A percentile compares a stretch with the other conserved stretches of the same genome.
Conservation (phyloP, 1,140 invertebrate genomes). For the Musca vetustissima region DNA sequence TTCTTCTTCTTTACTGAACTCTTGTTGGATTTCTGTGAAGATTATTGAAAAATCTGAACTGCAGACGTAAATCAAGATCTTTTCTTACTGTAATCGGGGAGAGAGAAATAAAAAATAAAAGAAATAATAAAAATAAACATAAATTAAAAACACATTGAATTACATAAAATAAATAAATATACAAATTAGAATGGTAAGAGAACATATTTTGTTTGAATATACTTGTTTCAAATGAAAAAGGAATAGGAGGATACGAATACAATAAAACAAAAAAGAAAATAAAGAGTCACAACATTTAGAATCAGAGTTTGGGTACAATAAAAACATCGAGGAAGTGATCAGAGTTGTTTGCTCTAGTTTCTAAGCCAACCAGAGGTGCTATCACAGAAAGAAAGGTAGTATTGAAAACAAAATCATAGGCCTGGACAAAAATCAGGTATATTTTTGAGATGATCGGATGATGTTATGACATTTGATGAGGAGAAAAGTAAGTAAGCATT, state of each 20-base stretch:
- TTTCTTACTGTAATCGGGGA: conserved; percentile 79
- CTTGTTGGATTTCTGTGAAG: conserved; percentile 81
- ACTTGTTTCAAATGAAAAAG: background rate
- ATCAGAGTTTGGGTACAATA: no score
- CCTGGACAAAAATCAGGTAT: no score
- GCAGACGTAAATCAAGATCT: conserved; percentile 87
- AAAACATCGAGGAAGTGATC: no score
- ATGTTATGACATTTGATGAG: no score
- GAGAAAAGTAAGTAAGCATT: no score
- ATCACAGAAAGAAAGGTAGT: no score
- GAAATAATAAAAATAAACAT: conserved; percentile 24
- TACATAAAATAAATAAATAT: conserved; percentile 39
- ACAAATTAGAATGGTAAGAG: conserved; percentile 13
- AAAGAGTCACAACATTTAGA: no score
- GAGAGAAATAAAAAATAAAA: conserved; percentile 30
- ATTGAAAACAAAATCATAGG: no score
- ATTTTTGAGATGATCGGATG: no score
- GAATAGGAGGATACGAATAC: conserved; percentile 9
- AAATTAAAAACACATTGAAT: conserved; percentile 39
- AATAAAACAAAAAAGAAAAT: conserved; percentile 3
- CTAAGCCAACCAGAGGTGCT: no score
- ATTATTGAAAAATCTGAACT: conserved; percentile 92
- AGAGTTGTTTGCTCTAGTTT: no score
- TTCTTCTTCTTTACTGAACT: conserved; percentile 68
- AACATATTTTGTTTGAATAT: background rate